phyloP scores from a whole-genome alignment of 1,140 invertebrate species.

The Oedothorax gibbosus region DNA sequence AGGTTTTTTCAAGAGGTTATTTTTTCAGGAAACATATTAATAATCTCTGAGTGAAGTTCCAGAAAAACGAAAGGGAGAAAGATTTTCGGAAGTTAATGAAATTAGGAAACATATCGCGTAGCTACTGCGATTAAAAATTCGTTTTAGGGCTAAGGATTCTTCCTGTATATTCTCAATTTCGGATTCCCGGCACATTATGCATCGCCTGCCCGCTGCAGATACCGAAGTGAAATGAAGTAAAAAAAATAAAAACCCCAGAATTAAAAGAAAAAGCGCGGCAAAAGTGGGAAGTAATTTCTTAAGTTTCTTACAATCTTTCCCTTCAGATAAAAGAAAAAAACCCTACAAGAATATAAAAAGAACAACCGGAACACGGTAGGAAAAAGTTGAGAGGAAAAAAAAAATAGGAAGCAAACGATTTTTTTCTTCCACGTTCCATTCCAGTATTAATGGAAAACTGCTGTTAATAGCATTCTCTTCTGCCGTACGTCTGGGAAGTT shows the following conservation, averaged over 20 bases:
- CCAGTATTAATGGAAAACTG: conserved; percentile 56
- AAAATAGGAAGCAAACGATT: conserved; percentile 17
- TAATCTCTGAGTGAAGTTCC: not conserved
- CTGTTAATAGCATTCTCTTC: conserved; percentile 43
- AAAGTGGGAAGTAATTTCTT: conserved; percentile 55
- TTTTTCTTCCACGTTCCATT: conserved; percentile 17
- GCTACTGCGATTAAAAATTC: conserved; percentile 41
- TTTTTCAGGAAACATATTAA: not conserved
- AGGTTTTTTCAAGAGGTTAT: not conserved
- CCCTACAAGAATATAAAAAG: conserved; percentile 12
- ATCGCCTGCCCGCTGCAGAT: conserved; percentile 46
- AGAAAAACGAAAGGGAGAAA: not conserved
- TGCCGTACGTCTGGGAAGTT: not conserved
- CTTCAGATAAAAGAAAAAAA: conserved; percentile 48
- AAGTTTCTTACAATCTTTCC: conserved; percentile 46
- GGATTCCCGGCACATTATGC: conserved; percentile 30
- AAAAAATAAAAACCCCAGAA: conserved; percentile 5
- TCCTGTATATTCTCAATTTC: conserved; percentile 1
- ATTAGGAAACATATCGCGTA: conserved; percentile 46
- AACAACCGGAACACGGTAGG: conserved; percentile 21
- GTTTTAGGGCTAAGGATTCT: conserved; percentile 22
- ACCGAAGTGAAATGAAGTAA: conserved; percentile 41
- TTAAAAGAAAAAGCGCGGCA: conserved; percentile 27
- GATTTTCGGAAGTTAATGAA: conserved; percentile 30
- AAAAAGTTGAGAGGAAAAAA: conserved; percentile 23